A percentile compares a stretch with the other conserved stretches of the same genome.
Conservation (phyloP, 2,888 invertebrate species). For the Macaria liturata region DNA sequence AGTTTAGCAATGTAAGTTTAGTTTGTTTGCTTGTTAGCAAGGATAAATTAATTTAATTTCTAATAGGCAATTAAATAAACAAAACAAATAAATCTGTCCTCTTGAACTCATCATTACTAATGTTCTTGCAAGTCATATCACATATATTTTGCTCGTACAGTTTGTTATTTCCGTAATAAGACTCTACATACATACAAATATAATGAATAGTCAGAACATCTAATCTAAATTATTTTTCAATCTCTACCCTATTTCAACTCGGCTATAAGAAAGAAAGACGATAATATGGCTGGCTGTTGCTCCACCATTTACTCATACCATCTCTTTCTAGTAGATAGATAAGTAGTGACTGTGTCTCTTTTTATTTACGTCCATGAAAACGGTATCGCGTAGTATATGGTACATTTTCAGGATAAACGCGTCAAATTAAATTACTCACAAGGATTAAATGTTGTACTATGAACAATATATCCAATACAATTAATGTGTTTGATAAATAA, state of each 20-base stretch:
- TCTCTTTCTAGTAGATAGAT: slow-evolving; percentile 59
- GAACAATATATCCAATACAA: too few species aligned
- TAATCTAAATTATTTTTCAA: slow-evolving; percentile 26
- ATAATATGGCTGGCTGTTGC: slow-evolving; percentile 36
- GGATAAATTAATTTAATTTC: too few species aligned
- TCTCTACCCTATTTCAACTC: slow-evolving; percentile 37
- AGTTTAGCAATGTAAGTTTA: too few species aligned
- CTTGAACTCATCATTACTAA: background rate
- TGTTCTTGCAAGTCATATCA: slow-evolving; percentile 5
- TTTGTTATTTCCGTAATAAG: slow-evolving; percentile 17
- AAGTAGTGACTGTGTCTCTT: slow-evolving; percentile 64
- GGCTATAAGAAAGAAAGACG: slow-evolving; percentile 52
- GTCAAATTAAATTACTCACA: slow-evolving; percentile 2
- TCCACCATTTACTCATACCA: slow-evolving; percentile 40
- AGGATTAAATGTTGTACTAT: too few species aligned
- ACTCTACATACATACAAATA: slow-evolving; percentile 12
- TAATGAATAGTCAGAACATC: slow-evolving; percentile 14
- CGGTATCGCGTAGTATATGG: slow-evolving; percentile 61
- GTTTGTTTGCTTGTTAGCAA: too few species aligned
- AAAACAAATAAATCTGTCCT: too few species aligned
- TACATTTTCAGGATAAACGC: slow-evolving; percentile 41
- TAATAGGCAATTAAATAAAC: too few species aligned
- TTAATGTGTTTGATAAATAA: too few species aligned
- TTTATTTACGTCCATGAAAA: slow-evolving; percentile 75
- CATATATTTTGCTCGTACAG: slow-evolving; percentile 3